phyloP scores from a whole-genome alignment of 2,888 invertebrate species.

The Drosophila kuntzei region DNA sequence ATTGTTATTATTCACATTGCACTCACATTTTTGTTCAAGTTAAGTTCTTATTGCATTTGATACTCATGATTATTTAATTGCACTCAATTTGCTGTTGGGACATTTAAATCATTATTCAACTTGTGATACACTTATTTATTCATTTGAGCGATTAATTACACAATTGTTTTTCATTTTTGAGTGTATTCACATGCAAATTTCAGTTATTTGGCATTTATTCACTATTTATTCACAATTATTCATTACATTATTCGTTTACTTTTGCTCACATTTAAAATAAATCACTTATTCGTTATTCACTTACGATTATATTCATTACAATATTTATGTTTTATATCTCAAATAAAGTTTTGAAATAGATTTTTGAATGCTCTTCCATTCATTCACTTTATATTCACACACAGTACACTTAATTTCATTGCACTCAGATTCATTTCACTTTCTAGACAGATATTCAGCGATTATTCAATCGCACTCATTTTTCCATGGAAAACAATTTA shows the following conservation, averaged over 20 bases:
- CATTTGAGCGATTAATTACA: background rate
- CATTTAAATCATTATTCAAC: background rate
- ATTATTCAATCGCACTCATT: slow-evolving; percentile 37
- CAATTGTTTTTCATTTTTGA: slow-evolving; percentile 1
- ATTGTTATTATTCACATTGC: slow-evolving; percentile 11
- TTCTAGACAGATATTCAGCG: slow-evolving; percentile 22
- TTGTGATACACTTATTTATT: background rate
- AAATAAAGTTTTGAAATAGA: background rate
- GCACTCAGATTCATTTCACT: slow-evolving; percentile 24
- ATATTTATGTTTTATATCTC: background rate
- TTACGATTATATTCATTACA: background rate
- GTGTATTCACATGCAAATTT: background rate
- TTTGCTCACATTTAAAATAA: background rate
- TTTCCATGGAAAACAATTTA: slow-evolving; percentile 31
- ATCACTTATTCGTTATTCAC: background rate
- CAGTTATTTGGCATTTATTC: background rate
- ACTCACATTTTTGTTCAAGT: background rate
- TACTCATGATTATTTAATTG: slow-evolving; percentile 11
- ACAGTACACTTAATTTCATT: background rate
- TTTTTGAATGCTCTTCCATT: slow-evolving; percentile 1
- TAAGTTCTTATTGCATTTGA: background rate
- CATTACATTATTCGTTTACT: background rate
- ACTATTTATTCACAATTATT: background rate
- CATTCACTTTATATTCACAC: slow-evolving; percentile 8
- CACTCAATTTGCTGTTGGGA: background rate